Conservation (phyloP, 1,140 invertebrate species). For the Cyrtorhinus lividipennis region DNA sequence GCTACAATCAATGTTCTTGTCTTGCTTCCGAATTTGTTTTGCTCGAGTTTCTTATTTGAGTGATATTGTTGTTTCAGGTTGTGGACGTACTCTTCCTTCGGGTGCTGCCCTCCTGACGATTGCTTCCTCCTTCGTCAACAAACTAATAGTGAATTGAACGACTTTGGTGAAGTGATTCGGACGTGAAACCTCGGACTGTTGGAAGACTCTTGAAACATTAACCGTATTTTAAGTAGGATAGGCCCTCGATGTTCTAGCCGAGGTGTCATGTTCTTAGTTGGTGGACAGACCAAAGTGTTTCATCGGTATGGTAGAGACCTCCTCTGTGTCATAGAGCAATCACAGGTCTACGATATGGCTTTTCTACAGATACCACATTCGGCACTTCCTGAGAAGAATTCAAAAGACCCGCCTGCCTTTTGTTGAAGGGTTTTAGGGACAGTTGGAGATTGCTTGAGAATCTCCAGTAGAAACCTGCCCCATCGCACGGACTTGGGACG, state of each 20-base stretch:
- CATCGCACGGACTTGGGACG: not conserved
- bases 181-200: not conserved
- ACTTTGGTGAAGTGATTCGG: too few relatives aligned
- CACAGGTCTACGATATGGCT: constrained; percentile 22
- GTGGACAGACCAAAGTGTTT: constrained; percentile 18
- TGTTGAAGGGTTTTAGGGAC: not conserved
- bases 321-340: constrained; percentile 17
- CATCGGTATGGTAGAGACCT: constrained; percentile 12
- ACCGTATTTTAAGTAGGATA: not conserved
- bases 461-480: not conserved
- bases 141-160: not conserved
- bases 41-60: too few relatives aligned
- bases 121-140: not conserved
- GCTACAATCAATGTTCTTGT: too few relatives aligned
- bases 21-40: too few relatives aligned
- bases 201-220: not conserved
- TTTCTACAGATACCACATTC: constrained; percentile 26
- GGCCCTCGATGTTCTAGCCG: constrained; percentile 8
- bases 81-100: not conserved
- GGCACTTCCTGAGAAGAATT: constrained; percentile 26
- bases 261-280: constrained; percentile 16
- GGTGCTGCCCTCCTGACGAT: constrained; percentile 1
- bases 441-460: not conserved
- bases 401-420: constrained; percentile 24
- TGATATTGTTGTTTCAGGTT: not conserved